Evolutionary conservation across 2,888 invertebrate species (phyloP), one percentile per base, ranked within the genome.

Genomic region (Erynnis tages): DNA sequence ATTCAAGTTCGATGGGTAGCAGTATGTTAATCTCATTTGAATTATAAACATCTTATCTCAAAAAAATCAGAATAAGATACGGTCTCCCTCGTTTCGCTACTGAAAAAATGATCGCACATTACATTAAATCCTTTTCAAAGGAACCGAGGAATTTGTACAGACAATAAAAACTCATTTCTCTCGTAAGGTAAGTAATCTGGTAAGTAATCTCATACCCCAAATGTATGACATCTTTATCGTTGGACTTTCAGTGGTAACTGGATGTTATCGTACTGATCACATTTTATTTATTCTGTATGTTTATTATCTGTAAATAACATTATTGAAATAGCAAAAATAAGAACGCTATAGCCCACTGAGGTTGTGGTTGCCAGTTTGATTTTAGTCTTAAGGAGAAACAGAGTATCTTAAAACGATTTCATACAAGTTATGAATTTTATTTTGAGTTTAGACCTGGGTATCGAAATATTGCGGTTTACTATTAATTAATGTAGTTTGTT

Each of bases 221-320:
- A 30, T 38, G 30, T 21, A 27, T 82, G 82, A 84, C 86, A 82
- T 82, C 84, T 83, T 79, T 85, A 86, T 85, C 82, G 82, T 49
- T 37, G n/a, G n/a, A n/a, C n/a, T n/a, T n/a, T n/a, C n/a, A n/a
- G n/a, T n/a, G n/a, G n/a, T n/a, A n/a, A n/a, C n/a, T n/a, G n/a
- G n/a, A n/a, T n/a, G n/a, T n/a, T n/a, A n/a, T n/a, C n/a, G n/a
- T n/a, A n/a, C n/a, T n/a, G n/a, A n/a, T n/a, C n/a, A n/a, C n/a
- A n/a, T n/a, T n/a, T n/a, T n/a, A n/a, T n/a, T n/a, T n/a, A n/a
- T n/a, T n/a, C n/a, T n/a, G n/a, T n/a, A n/a, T n/a, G n/a, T n/a
- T 14, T 11, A 29, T 29, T 8, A 11, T 29, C 8, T n/a, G n/a
- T n/a, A n/a, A 5, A 29, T 29, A 27, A 10, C 6, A 25, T 25